These are phyloP conservation scores for Drosophila sulfurigaster DNA, from an alignment of 1,140 invertebrate genomes.

Conservation along the genomic window DNA sequence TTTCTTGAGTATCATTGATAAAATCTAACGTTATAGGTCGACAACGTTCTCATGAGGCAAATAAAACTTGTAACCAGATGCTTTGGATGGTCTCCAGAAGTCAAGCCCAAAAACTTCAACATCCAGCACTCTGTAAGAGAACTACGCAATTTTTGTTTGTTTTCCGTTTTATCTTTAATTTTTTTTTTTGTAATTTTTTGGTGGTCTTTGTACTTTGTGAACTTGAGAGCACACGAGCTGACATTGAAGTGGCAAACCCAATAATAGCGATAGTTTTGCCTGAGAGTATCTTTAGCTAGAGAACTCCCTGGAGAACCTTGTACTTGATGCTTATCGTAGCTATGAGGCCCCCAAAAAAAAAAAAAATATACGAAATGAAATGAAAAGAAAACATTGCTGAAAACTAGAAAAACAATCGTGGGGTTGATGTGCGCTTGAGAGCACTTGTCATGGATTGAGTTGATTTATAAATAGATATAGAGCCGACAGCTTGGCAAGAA, in stretches of 20 bases:
- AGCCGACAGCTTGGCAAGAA: constrained; percentile 28
- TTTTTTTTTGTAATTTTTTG: neutral
- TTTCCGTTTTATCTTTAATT: neutral
- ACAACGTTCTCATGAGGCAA: constrained; percentile 9
- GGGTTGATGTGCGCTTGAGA: constrained; percentile 74
- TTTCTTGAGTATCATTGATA: neutral
- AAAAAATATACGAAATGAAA: neutral
- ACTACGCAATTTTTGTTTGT: constrained; percentile 29
- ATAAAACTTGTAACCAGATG: constrained; percentile 32
- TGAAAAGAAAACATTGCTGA: constrained; percentile 29
- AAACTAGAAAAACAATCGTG: constrained; percentile 7
- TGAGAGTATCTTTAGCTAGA: constrained; percentile 43
- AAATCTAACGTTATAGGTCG: neutral
- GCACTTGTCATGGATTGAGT: constrained; percentile 43
- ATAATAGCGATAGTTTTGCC: constrained; percentile 47
- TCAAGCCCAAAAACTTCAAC: constrained; percentile 22
- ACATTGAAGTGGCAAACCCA: constrained; percentile 43
- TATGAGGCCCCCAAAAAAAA: constrained; percentile 1
- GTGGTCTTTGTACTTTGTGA: constrained; percentile 35
- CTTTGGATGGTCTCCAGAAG: constrained; percentile 6
- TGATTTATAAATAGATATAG: constrained; percentile 62
- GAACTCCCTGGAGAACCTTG: constrained; percentile 39
- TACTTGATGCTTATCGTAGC: constrained; percentile 44
- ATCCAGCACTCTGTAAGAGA: constrained; percentile 9
- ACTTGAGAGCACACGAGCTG: constrained; percentile 41